Evolutionary conservation across 2,888 invertebrate genomes (phyloP), one percentile per base, ranked within the genome.

Genomic region (Ctena decussata): DNA sequence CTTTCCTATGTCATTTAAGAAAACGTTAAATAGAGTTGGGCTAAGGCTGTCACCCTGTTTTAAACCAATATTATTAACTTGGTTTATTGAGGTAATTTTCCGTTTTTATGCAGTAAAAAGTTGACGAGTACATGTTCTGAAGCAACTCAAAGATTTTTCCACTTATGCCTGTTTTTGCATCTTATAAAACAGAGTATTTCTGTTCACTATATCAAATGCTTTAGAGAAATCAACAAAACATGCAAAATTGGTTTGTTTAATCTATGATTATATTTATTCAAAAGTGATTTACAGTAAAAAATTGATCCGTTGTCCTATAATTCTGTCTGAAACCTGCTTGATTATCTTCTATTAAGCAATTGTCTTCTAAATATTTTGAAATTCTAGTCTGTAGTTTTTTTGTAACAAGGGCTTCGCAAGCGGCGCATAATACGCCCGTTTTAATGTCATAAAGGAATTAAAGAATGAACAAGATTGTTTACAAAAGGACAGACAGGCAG

Each of bases 161-260:
- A 21, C 11, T 44, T 44, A 44, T 18, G 11, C 53, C 53, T 53
- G 21, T 21, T 53, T 8, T n/a, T 53, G 6, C 5, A 53, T 5
- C 24, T 53, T 53, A 18, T 53, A n/a, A 21, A 53, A 53, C n/a
- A 53, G 24, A 53, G 21, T 21, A 18, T 53, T n/a, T 53, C 53
- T 53, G 5, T n/a, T n/a, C 5, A 78, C 57, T 18, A 24, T 46
- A 69, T 78, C 78, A 73, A 79, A 79, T 11, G 73, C 73, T 30
- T 77, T 77, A n/a, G 60, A 69, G 60, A 77, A 77, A 46, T 77
- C 77, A 32, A 77, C 46, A 69, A 73, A 72, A n/a, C 72, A 79
- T 18, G 72, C 60, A 79, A 37, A 72, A 27, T 72, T 53, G 53
- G 53, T 53, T 53, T 53, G 5, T 53, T 53, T 15, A 53, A 21